A percentile compares a stretch with the other conserved stretches of the same genome.
Evolutionary conservation across 2,888 invertebrate genomes (phyloP).

Genomic region (Marasmarcha lunaedactyla): DNA sequence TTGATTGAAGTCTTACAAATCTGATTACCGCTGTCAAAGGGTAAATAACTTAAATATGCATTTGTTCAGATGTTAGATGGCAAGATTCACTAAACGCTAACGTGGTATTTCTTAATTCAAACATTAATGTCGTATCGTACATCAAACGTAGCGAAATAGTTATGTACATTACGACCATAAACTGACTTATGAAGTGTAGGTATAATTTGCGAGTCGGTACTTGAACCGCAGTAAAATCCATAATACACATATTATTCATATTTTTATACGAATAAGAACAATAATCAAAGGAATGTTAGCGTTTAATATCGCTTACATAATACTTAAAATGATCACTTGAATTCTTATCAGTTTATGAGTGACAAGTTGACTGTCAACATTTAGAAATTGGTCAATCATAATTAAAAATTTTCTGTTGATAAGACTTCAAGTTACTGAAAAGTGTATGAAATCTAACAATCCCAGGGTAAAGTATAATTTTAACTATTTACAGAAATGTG

Average conservation of each 20-base stretch:
- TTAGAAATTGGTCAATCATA: too few relatives aligned
- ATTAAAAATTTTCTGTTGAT: too few relatives aligned
- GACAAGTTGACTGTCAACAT: slow-evolving; percentile 33
- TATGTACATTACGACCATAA: too few relatives aligned
- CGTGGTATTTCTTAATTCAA: slow-evolving; percentile 28
- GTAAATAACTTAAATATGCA: slow-evolving; percentile 9
- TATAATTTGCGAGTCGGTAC: too few relatives aligned
- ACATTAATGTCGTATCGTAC: neutral
- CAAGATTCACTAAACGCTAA: slow-evolving; percentile 68
- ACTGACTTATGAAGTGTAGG: too few relatives aligned
- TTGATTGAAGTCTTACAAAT: too few relatives aligned
- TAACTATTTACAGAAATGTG: slow-evolving; percentile 46
- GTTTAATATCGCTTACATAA: slow-evolving; percentile 53
- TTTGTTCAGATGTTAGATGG: slow-evolving; percentile 54
- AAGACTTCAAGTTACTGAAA: too few relatives aligned
- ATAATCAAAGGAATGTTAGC: slow-evolving; percentile 61
- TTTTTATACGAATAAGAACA: neutral
- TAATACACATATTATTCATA: neutral
- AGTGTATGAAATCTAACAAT: neutral
- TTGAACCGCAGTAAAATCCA: neutral
- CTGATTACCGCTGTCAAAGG: too few relatives aligned
- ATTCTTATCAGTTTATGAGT: too few relatives aligned
- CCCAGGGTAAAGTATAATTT: slow-evolving; percentile 36
- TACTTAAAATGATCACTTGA: too few relatives aligned
- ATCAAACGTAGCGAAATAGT: too few relatives aligned